Conservation (phyloP, 2,113 vertebrate genomes). For the Rhizomys pruinosus region DNA sequence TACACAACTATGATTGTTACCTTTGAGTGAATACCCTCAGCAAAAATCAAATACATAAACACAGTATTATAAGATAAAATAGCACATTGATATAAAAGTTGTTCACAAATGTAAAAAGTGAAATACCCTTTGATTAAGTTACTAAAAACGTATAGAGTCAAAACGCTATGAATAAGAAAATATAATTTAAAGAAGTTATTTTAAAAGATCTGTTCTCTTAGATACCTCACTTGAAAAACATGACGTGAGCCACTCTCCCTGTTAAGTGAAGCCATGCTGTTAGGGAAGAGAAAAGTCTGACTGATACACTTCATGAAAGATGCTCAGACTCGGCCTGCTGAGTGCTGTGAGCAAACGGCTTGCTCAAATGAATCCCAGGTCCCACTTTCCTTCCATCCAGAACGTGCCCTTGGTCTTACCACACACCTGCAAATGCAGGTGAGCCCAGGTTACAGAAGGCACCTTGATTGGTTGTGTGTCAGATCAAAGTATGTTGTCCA, state of each 20-base stretch:
- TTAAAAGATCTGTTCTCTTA: not conserved
- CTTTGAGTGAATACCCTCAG: not conserved
- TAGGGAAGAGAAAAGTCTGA: constrained; percentile 38
- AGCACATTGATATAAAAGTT: fast-evolving
- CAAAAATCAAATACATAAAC: not conserved
- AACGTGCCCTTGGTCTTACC: constrained; percentile 53
- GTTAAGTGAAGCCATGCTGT: not conserved
- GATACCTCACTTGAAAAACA: constrained; percentile 28
- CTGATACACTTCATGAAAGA: constrained; percentile 48
- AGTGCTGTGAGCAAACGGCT: constrained; percentile 63
- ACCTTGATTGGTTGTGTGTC: constrained; percentile 58
- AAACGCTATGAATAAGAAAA: constrained; percentile 40
- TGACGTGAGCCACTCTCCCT: not conserved
- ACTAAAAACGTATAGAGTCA: not conserved
- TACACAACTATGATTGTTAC: not conserved
- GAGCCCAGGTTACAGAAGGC: constrained; percentile 71
- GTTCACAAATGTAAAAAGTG: not conserved
- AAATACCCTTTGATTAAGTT: not conserved
- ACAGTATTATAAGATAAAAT: not conserved
- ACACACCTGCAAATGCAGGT: constrained; percentile 66
- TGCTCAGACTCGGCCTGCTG: not conserved
- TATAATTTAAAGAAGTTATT: not conserved
- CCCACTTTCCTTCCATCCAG: constrained; percentile 13
- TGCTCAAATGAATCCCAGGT: constrained; percentile 69
- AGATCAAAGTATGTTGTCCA: constrained; percentile 48